Conservation (phyloP, 2,797 vertebrate species). For the Coregonus ussuriensis region DNA sequence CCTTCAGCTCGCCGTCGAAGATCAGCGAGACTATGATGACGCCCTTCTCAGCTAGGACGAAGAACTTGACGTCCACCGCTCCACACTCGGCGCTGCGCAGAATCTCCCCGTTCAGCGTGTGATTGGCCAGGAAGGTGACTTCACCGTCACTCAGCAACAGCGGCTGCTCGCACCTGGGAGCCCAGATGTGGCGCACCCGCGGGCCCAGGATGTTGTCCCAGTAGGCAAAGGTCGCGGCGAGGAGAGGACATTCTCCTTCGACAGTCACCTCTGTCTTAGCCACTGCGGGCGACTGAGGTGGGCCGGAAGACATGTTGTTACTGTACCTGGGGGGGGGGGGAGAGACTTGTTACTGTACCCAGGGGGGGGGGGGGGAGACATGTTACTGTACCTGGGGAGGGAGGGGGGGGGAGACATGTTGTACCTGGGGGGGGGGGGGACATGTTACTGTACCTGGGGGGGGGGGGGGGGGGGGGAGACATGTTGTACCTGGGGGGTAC, state of each 20-base stretch:
- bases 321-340: conserved; percentile 15
- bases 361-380: no score
- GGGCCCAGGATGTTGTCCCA: conserved; percentile 99
- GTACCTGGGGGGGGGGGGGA: no score
- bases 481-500: conserved; percentile 62
- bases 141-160: conserved; percentile 91
- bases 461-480: conserved; percentile 69
- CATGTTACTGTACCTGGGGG: no score
- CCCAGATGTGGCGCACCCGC: conserved; percentile 94
- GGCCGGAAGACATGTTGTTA: conserved; percentile 85
- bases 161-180: conserved; percentile 85
- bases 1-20: conserved; percentile 97
- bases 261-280: conserved; percentile 91
- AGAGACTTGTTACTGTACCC: no score
- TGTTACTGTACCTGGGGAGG: no score
- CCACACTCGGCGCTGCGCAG: conserved; percentile 95
- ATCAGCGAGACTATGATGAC: conserved; percentile 97
- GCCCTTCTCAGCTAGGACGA: conserved; percentile 93
- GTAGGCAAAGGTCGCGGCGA: conserved; percentile 97
- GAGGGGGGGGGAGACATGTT: no score
- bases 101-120: conserved; percentile 97
- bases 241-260: conserved; percentile 88
- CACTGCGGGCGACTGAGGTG: conserved; percentile 94
- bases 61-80: conserved; percentile 97
- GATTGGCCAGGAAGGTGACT: conserved; percentile 95